Conservation (phyloP, 2,797 vertebrate genomes). For the Sylvia borin region DNA sequence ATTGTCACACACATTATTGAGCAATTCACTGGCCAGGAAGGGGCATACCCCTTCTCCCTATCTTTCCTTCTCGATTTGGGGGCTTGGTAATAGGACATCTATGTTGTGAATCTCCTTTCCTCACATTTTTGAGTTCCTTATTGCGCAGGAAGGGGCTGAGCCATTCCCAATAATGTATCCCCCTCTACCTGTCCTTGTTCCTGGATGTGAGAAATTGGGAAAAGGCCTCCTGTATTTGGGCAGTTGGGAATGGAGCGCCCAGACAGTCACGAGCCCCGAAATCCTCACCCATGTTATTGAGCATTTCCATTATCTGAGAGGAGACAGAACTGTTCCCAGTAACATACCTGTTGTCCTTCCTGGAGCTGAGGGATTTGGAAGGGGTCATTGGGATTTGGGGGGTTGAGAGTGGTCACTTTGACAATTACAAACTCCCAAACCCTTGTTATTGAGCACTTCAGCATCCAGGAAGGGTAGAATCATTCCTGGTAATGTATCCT, state of each 20-base stretch:
- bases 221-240: not conserved
- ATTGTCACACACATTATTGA: no score
- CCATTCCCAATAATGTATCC: not conserved
- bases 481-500: not conserved
- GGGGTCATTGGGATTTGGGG: not conserved
- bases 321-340: not conserved
- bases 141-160: not conserved
- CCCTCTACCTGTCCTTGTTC: not conserved
- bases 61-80: not conserved
- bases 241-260: not conserved
- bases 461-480: no score
- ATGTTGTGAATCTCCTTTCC: not conserved
- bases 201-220: not conserved
- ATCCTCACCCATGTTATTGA: rapidly evolving
- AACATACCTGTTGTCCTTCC: not conserved
- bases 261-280: not conserved
- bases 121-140: not conserved
- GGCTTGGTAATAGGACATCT: not conserved
- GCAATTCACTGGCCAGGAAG: not conserved
- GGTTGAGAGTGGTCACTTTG: not conserved
- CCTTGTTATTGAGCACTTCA: not conserved
- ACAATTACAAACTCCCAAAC: no score
- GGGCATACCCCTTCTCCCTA: not conserved
- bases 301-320: not conserved
- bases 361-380: not conserved